Evolutionary conservation across 2,113 vertebrate genomes (phyloP).

Genomic region (Protobothrops mucrosquamatus): DNA sequence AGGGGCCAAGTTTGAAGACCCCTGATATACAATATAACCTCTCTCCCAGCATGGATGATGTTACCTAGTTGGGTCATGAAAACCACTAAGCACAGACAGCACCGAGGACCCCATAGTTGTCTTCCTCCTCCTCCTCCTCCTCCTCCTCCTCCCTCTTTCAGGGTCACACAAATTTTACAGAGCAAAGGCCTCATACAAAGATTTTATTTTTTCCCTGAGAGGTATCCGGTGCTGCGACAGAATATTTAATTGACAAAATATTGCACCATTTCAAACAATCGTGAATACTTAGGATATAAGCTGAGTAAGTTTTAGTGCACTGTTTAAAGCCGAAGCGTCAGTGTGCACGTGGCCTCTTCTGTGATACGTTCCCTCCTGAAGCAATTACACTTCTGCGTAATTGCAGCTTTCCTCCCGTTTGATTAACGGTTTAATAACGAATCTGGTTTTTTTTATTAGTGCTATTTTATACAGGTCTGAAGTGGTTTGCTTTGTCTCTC

Average conservation of each 20-base stretch:
- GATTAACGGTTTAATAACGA: background rate
- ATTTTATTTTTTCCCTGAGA: no score
- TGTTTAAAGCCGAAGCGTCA: background rate
- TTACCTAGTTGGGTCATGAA: no score
- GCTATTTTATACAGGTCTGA: background rate
- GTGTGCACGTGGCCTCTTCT: background rate
- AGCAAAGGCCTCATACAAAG: background rate
- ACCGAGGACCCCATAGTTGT: no score
- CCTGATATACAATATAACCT: no score
- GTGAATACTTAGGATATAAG: background rate
- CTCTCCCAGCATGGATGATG: no score
- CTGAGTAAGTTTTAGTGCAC: background rate
- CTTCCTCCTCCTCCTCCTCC: no score
- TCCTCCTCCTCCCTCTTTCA: background rate
- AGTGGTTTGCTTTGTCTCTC: background rate
- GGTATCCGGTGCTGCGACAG: background rate
- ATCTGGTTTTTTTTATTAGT: background rate
- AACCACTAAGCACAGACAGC: background rate
- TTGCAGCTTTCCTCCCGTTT: background rate
- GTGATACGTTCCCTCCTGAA: background rate
- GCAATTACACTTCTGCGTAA: background rate
- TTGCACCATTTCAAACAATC: background rate
- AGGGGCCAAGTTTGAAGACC: no score
- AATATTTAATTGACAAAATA: background rate
- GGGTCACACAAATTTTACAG: background rate